Percentiles rank a stretch among this genome's conserved stretches.
Conservation (phyloP, 2,797 vertebrate genomes). For the Poecile montanus region DNA sequence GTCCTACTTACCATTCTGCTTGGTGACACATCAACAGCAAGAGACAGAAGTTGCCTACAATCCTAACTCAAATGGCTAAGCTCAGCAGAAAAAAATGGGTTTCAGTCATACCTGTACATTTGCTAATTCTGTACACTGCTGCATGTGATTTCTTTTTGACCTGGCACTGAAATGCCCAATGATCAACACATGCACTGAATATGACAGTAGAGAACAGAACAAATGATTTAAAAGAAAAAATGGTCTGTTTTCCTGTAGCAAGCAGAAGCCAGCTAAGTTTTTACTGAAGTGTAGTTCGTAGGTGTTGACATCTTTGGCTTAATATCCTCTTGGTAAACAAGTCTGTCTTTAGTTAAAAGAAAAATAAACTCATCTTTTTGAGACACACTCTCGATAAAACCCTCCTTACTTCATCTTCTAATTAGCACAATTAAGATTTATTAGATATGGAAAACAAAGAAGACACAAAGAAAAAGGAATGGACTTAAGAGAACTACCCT, state of each 20-base stretch:
- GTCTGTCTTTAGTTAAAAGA: not conserved
- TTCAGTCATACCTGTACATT: not conserved
- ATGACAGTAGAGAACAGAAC: not conserved
- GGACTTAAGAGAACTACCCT: not conserved
- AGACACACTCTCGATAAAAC: not conserved
- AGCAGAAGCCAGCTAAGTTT: not conserved
- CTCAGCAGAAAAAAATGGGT: not conserved
- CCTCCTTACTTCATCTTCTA: not conserved
- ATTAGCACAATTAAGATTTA: not conserved
- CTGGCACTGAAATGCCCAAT: not conserved
- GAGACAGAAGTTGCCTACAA: not conserved
- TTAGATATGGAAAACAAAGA: not conserved
- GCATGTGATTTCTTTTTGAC: not conserved
- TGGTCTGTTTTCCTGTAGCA: not conserved
- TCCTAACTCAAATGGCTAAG: not conserved
- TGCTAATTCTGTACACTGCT: not conserved
- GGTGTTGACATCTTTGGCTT: not conserved
- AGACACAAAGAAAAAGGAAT: not conserved
- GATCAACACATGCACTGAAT: not conserved
- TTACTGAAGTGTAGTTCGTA: not conserved
- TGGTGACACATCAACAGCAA: not conserved
- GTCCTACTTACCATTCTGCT: not conserved
- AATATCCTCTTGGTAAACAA: not conserved
- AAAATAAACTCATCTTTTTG: not conserved
- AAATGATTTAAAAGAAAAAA: not conserved